Base-by-base conservation (phyloP, 2,888 invertebrate genomes). In the Disparrhopalites patrizii region DNA sequence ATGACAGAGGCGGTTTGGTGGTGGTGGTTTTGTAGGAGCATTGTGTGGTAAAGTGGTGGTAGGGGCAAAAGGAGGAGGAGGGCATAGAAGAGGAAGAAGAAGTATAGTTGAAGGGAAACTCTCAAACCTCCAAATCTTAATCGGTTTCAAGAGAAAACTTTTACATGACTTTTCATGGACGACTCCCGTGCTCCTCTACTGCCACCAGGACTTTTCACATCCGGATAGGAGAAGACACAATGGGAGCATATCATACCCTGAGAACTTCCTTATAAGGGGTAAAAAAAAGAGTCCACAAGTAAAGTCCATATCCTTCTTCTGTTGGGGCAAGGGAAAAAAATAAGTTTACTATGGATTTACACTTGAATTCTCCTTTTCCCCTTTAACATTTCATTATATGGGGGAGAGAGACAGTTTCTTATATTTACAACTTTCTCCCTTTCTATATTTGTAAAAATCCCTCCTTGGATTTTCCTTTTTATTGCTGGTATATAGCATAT, bases 131-230 rank as follows among this genome's bases (percentile, higher is more conserved):
- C 40, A 52, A 54, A 31, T 30, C 54, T 54, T 54, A 54, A 54
- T 54, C 54, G 54, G 31, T 54, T 54, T 54, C 54, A 20, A 28
- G 18, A 54, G 54, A 54, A 54, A 54, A 54, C 52, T 63, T 56
- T 56, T 38, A 47, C 63, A 43, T 56, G 47, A 43, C 56, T 63
- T 63, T 47, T 47, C 47, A 47, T 25, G 23, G 47, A 47, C n/a
- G n/a, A n/a, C n/a, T n/a, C n/a, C n/a, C n/a, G n/a, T n/a, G n/a
- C n/a, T n/a, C n/a, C n/a, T n/a, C n/a, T n/a, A n/a, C n/a, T n/a
- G n/a, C n/a, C n/a, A n/a, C 23, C 23, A 47, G 47, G 47, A 23
- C 47, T 47, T 47, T 20, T 5, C 20, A 47, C 20, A 25, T 25
- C 25, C 20, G 25, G 23, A 25, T 20, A 47, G 47, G 25, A 23